Percentiles rank a stretch among this genome's conserved stretches.
phyloP scores from a whole-genome alignment of 2,113 vertebrate genomes.

The Pseudopipra pipra region DNA sequence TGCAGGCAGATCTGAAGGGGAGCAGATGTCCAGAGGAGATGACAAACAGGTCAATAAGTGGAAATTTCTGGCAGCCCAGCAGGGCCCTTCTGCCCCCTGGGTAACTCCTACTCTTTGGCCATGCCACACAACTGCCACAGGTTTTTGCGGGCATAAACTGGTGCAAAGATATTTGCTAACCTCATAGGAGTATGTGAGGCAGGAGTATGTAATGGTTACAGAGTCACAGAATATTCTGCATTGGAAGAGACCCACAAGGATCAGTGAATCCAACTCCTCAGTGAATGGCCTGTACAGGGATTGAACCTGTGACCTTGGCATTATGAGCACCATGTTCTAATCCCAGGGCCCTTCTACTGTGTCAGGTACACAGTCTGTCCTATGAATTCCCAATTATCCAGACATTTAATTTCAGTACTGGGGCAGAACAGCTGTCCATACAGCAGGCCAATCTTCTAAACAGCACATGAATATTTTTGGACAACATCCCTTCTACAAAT shows the following conservation, averaged over 20 bases:
- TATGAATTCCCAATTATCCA: neutral
- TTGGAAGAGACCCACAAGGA: neutral
- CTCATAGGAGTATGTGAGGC: neutral
- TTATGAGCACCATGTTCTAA: neutral
- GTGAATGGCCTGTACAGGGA: neutral
- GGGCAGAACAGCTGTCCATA: neutral
- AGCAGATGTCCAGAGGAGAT: neutral
- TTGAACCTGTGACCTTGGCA: neutral
- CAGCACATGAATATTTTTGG: neutral
- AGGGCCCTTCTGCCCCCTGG: neutral
- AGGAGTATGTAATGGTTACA: neutral
- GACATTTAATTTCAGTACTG: neutral
- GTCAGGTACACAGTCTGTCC: neutral
- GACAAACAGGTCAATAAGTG: rapidly evolving
- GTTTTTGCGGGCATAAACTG: neutral
- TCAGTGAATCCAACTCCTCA: neutral
- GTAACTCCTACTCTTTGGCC: neutral
- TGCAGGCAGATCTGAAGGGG: neutral
- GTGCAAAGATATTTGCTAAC: neutral
- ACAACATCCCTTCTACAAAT: neutral
- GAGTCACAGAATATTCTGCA: neutral
- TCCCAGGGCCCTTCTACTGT: neutral
- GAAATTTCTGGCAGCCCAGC: neutral
- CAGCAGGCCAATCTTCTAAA: neutral
- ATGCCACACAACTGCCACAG: rapidly evolving